phyloP scores from a whole-genome alignment of 2,888 invertebrate genomes.

The Maniola hyperantus region DNA sequence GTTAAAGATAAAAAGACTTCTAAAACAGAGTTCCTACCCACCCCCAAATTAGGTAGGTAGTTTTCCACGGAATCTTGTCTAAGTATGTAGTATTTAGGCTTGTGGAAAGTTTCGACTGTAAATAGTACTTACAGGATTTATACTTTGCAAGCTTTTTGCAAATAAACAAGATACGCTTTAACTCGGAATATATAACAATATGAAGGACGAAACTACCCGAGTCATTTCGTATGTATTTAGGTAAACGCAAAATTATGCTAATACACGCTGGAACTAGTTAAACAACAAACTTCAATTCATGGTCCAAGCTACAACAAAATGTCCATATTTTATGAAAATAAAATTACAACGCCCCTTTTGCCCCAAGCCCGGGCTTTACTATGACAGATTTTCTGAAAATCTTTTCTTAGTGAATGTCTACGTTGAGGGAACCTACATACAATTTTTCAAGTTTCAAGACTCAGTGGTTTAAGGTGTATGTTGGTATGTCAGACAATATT shows the following conservation, averaged over 20 bases:
- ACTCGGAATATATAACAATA: conserved; percentile 15
- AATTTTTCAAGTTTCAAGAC: neutral
- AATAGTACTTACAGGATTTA: conserved; percentile 9
- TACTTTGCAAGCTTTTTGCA: conserved; percentile 6
- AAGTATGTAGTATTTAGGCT: neutral
- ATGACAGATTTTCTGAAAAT: no score
- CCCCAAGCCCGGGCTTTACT: no score
- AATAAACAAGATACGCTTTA: conserved; percentile 21
- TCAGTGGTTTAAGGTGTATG: no score
- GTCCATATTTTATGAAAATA: conserved; percentile 11
- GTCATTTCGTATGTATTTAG: conserved; percentile 27
- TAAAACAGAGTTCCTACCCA: neutral
- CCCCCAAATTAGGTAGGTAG: neutral
- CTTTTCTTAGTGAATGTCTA: no score
- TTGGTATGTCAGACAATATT: no score
- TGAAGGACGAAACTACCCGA: conserved; percentile 21
- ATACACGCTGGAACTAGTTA: conserved; percentile 19
- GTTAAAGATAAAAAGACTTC: no score
- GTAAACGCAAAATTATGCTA: conserved; percentile 28
- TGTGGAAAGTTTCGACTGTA: neutral
- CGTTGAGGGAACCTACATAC: no score
- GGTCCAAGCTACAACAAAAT: conserved; percentile 16
- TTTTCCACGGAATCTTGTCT: neutral
- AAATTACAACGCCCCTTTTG: neutral
- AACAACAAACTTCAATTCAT: conserved; percentile 25